Percentiles rank a stretch among this genome's conserved stretches.
Evolutionary conservation across 2,113 vertebrate genomes (phyloP).

Genomic region (Erythrocebus patas): DNA sequence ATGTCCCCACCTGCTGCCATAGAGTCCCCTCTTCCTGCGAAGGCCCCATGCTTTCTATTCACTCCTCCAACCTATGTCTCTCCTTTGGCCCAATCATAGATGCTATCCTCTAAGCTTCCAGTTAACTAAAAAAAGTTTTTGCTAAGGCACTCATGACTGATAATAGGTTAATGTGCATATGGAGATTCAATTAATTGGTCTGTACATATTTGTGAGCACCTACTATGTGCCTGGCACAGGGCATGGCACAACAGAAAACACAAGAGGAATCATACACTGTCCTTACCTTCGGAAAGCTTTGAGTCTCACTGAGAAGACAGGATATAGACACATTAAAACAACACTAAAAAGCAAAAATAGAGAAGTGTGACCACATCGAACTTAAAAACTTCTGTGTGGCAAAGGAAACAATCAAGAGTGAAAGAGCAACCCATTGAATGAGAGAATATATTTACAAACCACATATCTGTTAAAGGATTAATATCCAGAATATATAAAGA

Average conservation of each 20-base stretch:
- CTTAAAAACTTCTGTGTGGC: background rate
- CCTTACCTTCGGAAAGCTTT: background rate
- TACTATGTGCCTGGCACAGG: background rate
- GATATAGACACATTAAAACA: background rate
- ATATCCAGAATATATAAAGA: background rate
- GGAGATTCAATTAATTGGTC: background rate
- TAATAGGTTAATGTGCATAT: background rate
- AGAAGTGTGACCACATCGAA: background rate
- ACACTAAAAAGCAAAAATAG: background rate
- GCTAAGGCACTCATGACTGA: background rate
- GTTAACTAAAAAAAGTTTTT: background rate
- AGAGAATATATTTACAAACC: background rate
- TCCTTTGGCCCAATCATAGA: constrained; percentile 2
- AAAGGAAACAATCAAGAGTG: background rate
- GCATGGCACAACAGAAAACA: background rate
- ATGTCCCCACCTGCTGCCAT: background rate
- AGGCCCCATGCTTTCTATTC: background rate
- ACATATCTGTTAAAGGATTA: background rate
- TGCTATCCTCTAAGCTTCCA: background rate
- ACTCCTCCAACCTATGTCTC: background rate
- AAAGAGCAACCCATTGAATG: background rate
- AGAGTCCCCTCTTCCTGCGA: background rate
- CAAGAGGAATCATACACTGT: background rate
- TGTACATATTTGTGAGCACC: background rate
- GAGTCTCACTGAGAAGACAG: background rate